Percentiles rank a stretch among this genome's conserved stretches.
Evolutionary conservation across 2,797 vertebrate genomes (phyloP).

Genomic region (Peromyscus eremicus): DNA sequence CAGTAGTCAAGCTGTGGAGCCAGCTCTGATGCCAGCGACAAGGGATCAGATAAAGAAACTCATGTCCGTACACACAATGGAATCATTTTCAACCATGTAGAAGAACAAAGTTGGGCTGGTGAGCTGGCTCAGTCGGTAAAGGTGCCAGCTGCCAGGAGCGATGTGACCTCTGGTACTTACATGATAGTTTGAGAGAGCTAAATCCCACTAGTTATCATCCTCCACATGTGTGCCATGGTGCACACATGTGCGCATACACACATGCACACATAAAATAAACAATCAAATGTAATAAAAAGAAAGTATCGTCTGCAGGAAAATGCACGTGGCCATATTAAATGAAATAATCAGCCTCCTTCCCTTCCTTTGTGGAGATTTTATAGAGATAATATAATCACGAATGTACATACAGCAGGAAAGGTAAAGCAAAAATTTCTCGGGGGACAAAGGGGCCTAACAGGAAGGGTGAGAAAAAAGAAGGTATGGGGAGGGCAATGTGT

Average conservation of each 20-base stretch:
- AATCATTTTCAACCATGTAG: not conserved
- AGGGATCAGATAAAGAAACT: not conserved
- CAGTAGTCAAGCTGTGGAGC: not conserved
- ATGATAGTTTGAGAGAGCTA: not conserved
- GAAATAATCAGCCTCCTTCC: not conserved
- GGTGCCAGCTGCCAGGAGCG: no score
- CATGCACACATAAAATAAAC: not conserved
- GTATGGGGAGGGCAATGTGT: no score
- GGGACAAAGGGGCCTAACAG: not conserved
- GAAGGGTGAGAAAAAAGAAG: not conserved
- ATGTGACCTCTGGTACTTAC: not conserved
- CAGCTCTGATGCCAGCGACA: not conserved
- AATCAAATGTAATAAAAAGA: not conserved
- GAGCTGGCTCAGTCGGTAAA: not conserved
- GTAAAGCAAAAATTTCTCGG: not conserved
- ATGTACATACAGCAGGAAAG: not conserved
- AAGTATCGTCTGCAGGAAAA: not conserved
- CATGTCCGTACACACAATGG: not conserved
- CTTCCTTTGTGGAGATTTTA: not conserved
- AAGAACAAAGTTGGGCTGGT: not conserved
- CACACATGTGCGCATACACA: rapidly evolving
- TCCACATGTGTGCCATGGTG: not conserved
- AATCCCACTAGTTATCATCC: not conserved
- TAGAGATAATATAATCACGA: not conserved
- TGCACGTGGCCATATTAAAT: not conserved